Base-by-base conservation (phyloP, 2,113 vertebrate species). In the Cololabis saira region DNA sequence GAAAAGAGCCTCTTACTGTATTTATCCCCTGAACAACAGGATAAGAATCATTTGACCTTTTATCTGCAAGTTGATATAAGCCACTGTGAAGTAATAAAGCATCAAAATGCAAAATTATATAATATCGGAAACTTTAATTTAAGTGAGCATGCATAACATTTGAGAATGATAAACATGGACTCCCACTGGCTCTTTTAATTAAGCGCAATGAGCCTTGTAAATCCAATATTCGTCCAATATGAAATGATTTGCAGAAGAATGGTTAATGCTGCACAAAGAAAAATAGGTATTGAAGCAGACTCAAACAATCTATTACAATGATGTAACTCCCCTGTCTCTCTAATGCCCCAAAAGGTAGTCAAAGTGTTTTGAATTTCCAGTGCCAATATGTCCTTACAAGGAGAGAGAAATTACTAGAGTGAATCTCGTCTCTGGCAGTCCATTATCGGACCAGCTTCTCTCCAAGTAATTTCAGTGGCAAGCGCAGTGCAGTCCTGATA, bases 401-500 rank as follows among this genome's bases (percentile, higher is more conserved):
- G 74, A 69, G 77, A 80, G 80, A 60, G 69, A 81, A 88, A 89
- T 90, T 81, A 87, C 78, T 65, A 43, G 78, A 87, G 81, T 83
- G 81, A 90, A 85, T 82, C 74, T 67, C 63, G 72, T 76, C 79
- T 80, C 73, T 66, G 73, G 80, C 81, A 85, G 82, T 81, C 90
- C 76, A 83, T 92, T 91, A 92, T 93, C 81, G 51, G 62, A 77
- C 65, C 82, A 19, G 81, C 80, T 85, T 79, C 74, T 86, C 81
- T 86, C 85, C 78, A 88, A 87, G 91, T 91, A 85, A 90, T 92
- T 90, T 91, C 75, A 72, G 81, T 65, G 71, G 85, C 81, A 81
- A 76, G 77, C 76, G 54, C n/a, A 76, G 70, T 76, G 75, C 67
- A 82, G 81, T 83, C 83, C 90, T 80, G 80, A 91, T 90, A 92